Evolutionary conservation across 2,888 invertebrate genomes (phyloP).

Genomic region (Cheilosia vernalis): DNA sequence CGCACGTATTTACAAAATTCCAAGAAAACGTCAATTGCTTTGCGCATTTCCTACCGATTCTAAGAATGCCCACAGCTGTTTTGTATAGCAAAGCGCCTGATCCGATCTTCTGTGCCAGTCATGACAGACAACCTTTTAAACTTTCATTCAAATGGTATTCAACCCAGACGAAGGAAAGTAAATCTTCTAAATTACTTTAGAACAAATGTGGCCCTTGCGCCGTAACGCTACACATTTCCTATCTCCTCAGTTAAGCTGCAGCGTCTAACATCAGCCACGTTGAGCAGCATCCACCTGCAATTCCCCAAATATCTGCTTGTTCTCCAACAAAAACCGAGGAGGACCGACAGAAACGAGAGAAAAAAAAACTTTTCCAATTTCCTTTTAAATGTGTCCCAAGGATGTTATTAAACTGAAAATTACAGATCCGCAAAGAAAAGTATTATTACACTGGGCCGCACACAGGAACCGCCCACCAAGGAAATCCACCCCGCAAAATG

Average conservation of each 20-base stretch:
- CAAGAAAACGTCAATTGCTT: too few species aligned
- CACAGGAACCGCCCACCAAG: conserved; percentile 40
- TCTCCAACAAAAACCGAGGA: conserved; percentile 12
- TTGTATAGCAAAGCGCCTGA: neutral
- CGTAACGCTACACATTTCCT: conserved; percentile 55
- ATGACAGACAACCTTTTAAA: conserved; percentile 45
- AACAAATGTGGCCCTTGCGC: conserved; percentile 68
- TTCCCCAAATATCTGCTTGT: conserved; percentile 42
- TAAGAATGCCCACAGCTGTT: neutral
- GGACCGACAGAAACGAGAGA: conserved; percentile 22
- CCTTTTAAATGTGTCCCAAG: conserved; percentile 75
- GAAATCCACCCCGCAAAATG: conserved; percentile 33
- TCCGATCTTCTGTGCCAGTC: conserved; percentile 1
- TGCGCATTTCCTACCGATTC: too few species aligned
- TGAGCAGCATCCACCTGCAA: conserved; percentile 54
- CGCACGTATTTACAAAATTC: too few species aligned
- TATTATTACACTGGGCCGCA: conserved; percentile 59
- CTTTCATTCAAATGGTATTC: conserved; percentile 55
- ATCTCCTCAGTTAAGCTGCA: conserved; percentile 65
- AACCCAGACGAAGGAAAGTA: conserved; percentile 33
- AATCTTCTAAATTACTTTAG: conserved; percentile 57
- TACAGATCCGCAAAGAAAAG: conserved; percentile 72
- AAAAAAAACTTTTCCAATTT: conserved; percentile 74
- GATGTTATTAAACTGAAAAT: conserved; percentile 75
- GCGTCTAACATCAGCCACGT: conserved; percentile 31